A percentile compares a stretch with the other conserved stretches of the same genome.
These are phyloP conservation scores for cattle (Bos taurus) DNA, from an alignment of 2,113 vertebrate genomes.

Conservation along the genomic window DNA sequence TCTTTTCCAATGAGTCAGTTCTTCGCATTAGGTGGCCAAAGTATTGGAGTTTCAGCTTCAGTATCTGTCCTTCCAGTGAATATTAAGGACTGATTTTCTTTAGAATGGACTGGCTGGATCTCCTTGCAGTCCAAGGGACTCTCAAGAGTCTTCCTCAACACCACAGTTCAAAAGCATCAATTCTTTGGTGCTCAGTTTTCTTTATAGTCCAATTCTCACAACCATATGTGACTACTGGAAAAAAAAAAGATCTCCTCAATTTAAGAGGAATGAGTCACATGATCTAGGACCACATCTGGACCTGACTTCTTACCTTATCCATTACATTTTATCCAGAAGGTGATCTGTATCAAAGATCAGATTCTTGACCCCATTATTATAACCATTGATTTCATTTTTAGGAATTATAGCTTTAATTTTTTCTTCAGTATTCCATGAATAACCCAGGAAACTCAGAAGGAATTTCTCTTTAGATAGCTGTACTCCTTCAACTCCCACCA, in stretches of 20 bases:
- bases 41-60: not conserved
- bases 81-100: not conserved
- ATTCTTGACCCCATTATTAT: not conserved
- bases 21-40: not conserved
- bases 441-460: not conserved
- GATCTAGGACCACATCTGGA: not conserved
- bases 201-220: not conserved
- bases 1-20: not conserved
- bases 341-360: not conserved
- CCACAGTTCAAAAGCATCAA: not conserved
- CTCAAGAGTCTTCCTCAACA: not conserved
- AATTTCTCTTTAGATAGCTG: not conserved
- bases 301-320: not conserved
- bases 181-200: accelerated
- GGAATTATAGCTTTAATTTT: not conserved
- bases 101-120: not conserved
- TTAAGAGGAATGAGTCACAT: not conserved
- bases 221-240: not conserved
- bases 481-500: not conserved
- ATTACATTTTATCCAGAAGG: not conserved
- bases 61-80: not conserved
- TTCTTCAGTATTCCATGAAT: not conserved
- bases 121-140: not conserved
- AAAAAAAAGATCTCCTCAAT: not conserved
- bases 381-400: not conserved